phyloP scores from a whole-genome alignment of 2,888 invertebrate species.

The Malthinus flaveolus region DNA sequence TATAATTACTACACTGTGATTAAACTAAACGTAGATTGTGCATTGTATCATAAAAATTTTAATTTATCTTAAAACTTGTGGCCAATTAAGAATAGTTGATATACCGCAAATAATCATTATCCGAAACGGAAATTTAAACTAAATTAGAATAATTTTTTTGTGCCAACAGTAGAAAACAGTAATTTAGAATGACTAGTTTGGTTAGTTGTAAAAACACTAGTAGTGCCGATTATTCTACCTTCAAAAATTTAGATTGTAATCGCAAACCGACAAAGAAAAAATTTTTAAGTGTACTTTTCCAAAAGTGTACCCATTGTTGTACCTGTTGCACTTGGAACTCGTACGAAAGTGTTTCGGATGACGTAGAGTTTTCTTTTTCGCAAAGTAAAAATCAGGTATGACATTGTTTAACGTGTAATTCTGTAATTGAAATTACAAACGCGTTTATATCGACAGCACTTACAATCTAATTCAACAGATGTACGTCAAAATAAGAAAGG shows the following conservation, averaged over 20 bases:
- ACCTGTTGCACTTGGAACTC: conserved; percentile 27
- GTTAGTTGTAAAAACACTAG: conserved; percentile 37
- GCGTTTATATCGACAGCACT: too few relatives aligned
- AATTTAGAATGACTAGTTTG: conserved; percentile 34
- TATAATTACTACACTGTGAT: too few relatives aligned
- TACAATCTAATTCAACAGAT: neutral
- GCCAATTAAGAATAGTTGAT: too few relatives aligned
- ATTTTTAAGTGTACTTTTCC: neutral
- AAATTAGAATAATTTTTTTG: too few relatives aligned
- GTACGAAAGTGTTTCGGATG: conserved; percentile 39
- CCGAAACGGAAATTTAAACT: too few relatives aligned
- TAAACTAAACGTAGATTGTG: too few relatives aligned
- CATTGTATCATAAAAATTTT: too few relatives aligned
- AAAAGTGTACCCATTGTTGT: conserved; percentile 2
- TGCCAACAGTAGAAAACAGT: too few relatives aligned
- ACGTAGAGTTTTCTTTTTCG: conserved; percentile 34
- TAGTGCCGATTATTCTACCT: conserved; percentile 37
- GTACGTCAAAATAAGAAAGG: neutral
- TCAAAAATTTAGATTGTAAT: conserved; percentile 12
- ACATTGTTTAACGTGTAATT: neutral
- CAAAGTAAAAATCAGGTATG: conserved; percentile 9
- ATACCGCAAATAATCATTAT: too few relatives aligned
- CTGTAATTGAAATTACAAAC: too few relatives aligned
- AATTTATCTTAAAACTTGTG: too few relatives aligned
- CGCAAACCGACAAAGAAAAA: too few relatives aligned